A percentile compares a stretch with the other conserved stretches of the same genome.
phyloP scores from a whole-genome alignment of 2,797 vertebrate species.

The Etheostoma perlongum region DNA sequence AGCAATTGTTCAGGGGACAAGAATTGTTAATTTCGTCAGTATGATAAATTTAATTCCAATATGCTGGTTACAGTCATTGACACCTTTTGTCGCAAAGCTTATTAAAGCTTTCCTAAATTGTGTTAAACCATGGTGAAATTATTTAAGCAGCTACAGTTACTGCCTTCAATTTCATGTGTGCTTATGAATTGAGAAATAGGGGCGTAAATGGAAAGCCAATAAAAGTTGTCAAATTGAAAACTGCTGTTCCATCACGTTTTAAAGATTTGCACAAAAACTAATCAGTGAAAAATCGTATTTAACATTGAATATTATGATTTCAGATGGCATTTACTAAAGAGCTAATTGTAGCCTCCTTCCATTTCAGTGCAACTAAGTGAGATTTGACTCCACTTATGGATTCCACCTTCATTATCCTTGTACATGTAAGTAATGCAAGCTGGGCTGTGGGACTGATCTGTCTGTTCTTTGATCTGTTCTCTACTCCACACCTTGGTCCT shows the following conservation, averaged over 20 bases:
- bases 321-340: conserved; percentile 4
- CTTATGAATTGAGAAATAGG: conserved; percentile 41
- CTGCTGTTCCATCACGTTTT: conserved; percentile 11
- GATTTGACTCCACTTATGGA: conserved; percentile 49
- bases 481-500: conserved; percentile 48
- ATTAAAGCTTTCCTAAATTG: conserved; percentile 65
- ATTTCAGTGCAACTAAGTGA: conserved; percentile 42
- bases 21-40: conserved; percentile 50
- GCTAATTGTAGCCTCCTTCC: conserved; percentile 31
- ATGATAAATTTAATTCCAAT: conserved; percentile 60
- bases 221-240: conserved; percentile 53
- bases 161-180: conserved; percentile 55
- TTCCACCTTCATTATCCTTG: conserved; percentile 54
- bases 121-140: conserved; percentile 60
- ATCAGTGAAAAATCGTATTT: conserved; percentile 39
- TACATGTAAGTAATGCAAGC: conserved; percentile 46
- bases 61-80: conserved; percentile 52
- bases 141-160: conserved; percentile 57
- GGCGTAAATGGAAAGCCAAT: conserved; percentile 37
- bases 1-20: conserved; percentile 30
- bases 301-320: conserved; percentile 12
- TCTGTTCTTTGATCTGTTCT: conserved; percentile 57
- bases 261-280: conserved; percentile 11
- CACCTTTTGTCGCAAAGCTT: conserved; percentile 61
- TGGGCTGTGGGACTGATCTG: conserved; percentile 48